These are phyloP conservation scores for Molanna angustata DNA, from an alignment of 2,888 invertebrate genomes.

Conservation along the genomic window DNA sequence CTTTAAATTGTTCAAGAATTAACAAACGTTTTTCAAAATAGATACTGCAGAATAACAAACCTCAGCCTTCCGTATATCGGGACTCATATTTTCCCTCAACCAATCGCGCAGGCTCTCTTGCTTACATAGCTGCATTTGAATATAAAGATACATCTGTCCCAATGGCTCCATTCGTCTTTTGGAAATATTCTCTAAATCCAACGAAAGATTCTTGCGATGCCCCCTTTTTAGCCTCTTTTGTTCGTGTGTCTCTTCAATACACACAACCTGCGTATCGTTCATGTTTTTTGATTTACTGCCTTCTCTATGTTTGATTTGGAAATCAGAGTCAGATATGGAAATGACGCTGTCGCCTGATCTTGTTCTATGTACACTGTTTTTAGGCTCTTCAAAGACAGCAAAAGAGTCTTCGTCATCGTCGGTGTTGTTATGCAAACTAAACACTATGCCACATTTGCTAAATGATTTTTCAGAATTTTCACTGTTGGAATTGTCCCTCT, in stretches of 20 bases:
- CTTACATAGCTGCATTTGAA: constrained; percentile 96
- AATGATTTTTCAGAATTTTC: constrained; percentile 1
- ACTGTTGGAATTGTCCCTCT: constrained; percentile 31
- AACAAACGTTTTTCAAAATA: too few relatives aligned
- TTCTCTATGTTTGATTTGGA: constrained; percentile 9
- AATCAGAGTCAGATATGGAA: constrained; percentile 26
- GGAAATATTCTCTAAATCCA: constrained; percentile 41
- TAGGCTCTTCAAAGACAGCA: constrained; percentile 42
- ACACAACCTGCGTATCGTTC: constrained; percentile 32
- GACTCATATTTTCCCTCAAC: constrained; percentile 62
- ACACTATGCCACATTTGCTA: constrained; percentile 1
- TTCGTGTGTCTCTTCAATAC: constrained; percentile 35
- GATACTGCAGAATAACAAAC: too few relatives aligned
- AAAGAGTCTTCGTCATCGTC: constrained; percentile 44
- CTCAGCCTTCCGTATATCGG: constrained; percentile 46
- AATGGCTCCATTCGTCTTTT: constrained; percentile 13
- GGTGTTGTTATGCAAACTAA: constrained; percentile 1
- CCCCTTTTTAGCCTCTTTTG: constrained; percentile 34
- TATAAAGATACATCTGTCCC: constrained; percentile 77
- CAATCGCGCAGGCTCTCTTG: constrained; percentile 89
- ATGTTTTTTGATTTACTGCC: constrained; percentile 15
- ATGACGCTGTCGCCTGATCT: constrained; percentile 27
- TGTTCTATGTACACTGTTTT: constrained; percentile 35
- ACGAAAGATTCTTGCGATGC: constrained; percentile 52
- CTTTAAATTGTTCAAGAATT: too few relatives aligned